phyloP scores from a whole-genome alignment of 2,113 vertebrate genomes.

The Pseudopipra pipra region DNA sequence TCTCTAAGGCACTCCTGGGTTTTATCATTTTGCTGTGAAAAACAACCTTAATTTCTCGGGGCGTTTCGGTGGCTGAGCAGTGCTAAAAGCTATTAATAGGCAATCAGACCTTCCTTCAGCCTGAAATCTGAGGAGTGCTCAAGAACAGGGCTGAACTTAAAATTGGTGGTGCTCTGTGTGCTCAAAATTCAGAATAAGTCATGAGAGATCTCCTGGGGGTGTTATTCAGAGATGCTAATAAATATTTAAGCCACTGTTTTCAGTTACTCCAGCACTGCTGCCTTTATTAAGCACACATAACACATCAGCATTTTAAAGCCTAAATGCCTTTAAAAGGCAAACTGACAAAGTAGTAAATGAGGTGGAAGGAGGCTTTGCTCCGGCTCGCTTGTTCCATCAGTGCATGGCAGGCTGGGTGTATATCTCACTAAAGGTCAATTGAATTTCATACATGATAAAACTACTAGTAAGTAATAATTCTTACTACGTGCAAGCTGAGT shows the following conservation, averaged over 20 bases:
- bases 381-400: background rate
- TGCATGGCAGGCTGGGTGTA: background rate
- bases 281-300: background rate
- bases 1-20: background rate
- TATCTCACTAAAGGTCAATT: background rate
- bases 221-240: background rate
- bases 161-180: background rate
- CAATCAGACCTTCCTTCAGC: background rate
- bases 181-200: background rate
- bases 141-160: background rate
- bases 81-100: background rate
- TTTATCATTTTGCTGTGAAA: accelerated
- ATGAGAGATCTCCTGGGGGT: background rate
- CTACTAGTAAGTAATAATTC: background rate
- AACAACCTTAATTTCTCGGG: accelerated
- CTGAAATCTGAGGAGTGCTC: background rate
- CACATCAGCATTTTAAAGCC: conserved; percentile 2
- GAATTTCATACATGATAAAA: background rate
- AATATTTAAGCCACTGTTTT: conserved; percentile 31
- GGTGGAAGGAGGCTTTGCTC: background rate
- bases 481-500: background rate
- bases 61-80: background rate
- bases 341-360: background rate
- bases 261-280: background rate
- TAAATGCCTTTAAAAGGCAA: background rate